Evolutionary conservation across 2,888 invertebrate species (phyloP), one percentile per base, ranked within the genome.

Genomic region (Sesia apiformis): DNA sequence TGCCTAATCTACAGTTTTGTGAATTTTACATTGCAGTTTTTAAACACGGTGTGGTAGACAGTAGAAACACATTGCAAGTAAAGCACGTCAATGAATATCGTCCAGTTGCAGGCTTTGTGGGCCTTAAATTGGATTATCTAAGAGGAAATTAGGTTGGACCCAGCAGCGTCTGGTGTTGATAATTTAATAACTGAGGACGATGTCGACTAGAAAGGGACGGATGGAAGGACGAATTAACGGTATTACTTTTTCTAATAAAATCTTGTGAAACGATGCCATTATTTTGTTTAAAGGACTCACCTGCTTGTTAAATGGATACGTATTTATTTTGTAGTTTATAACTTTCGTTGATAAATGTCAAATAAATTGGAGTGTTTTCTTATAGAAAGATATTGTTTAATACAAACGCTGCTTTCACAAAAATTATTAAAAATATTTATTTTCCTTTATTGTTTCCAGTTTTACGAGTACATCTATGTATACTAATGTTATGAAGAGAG

Each of bases 141-240:
- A 7, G 42, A 6, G 5, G 42, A 5, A 42, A 42, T 42, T 42
- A 7, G 42, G 42, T 42, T 7, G 42, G 51, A 57, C 55, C 55
- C 55, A 61, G 58, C 61, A 23, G 23, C 23, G 51, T 40, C 38
- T 42, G 43, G 41, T 57, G 56, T 55, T 57, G 62, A 57, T 62
- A 62, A 64, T 62, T 64, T 53, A 62, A 61, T 62, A 57, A 62
- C 55, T 55, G 54, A 52, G 40, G 49, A 49, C 39, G 53, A 51
- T 46, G 42, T 42, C 7, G 42, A 42, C 42, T 42, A 6, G 23
- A 23, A 23, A 23, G 42, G 42, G 42, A 6, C 42, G 42, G 42
- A 42, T 7, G 42, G 42, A 42, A 42, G 42, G 42, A 42, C 7
- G 7, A 42, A 42, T 7, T 42, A 42, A 42, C 42, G 1, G 42